These are phyloP conservation scores for Sitta europaea DNA, from an alignment of 2,113 vertebrate species.

Conservation along the genomic window DNA sequence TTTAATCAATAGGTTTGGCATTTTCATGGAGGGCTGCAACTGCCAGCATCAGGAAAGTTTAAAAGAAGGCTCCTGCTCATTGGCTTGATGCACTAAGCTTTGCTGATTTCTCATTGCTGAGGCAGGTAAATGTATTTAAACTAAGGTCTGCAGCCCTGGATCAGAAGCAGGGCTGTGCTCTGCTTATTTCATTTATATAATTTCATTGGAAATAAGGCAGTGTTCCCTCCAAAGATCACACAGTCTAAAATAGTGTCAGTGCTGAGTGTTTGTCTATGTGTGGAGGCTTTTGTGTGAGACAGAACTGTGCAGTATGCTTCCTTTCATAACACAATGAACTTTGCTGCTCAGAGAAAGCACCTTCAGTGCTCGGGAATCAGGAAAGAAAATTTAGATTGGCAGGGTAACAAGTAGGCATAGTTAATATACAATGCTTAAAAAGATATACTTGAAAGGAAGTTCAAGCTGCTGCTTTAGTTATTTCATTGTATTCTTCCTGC, in stretches of 20 bases:
- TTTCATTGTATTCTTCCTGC: neutral
- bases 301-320: neutral
- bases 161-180: neutral
- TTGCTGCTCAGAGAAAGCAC: neutral
- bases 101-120: neutral
- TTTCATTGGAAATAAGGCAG: neutral
- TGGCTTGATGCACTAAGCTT: neutral
- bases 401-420: neutral
- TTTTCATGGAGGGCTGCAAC: neutral
- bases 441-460: neutral
- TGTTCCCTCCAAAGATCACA: neutral
- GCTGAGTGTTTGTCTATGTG: neutral
- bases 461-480: neutral
- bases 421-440: neutral
- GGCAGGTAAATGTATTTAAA: neutral
- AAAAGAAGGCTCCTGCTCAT: neutral
- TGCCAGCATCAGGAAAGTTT: neutral
- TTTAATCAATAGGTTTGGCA: neutral
- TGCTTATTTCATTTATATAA: neutral
- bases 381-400: neutral
- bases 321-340: neutral
- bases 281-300: neutral
- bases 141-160: neutral
- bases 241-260: neutral
- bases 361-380: neutral